Percentiles rank a stretch among this genome's conserved stretches.
These are phyloP conservation scores for Hemicrepidius hirtus DNA, from an alignment of 2,888 invertebrate species.

Conservation along the genomic window DNA sequence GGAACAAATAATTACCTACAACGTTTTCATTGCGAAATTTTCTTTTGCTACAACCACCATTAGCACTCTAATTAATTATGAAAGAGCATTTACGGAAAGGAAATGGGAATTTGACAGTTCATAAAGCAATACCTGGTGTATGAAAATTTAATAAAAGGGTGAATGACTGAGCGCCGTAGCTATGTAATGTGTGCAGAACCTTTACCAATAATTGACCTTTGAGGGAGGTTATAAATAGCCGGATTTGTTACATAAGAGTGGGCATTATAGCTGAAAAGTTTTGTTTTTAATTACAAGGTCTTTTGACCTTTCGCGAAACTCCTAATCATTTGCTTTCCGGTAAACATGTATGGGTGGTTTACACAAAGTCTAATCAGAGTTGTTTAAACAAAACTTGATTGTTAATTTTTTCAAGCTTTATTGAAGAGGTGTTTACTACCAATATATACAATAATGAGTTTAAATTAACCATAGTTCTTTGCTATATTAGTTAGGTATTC, in stretches of 20 bases:
- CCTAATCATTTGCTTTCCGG: neutral
- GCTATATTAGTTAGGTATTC: no score
- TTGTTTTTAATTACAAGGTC: neutral
- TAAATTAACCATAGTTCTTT: no score
- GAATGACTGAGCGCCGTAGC: conserved; percentile 1
- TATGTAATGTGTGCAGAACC: conserved; percentile 8
- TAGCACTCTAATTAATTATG: neutral
- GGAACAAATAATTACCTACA: no score
- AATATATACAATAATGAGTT: no score
- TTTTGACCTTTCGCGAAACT: neutral
- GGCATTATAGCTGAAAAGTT: conserved; percentile 3
- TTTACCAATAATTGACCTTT: conserved; percentile 26
- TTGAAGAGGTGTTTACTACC: no score
- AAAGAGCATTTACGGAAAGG: neutral
- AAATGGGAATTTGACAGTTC: neutral
- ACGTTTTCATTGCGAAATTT: no score
- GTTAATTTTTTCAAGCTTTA: no score
- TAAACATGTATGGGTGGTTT: neutral
- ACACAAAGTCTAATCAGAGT: no score
- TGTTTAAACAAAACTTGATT: no score
- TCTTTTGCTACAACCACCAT: neutral
- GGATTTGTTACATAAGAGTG: conserved; percentile 26
- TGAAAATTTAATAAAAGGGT: conserved; percentile 23
- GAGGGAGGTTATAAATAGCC: conserved; percentile 15
- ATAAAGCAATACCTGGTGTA: neutral